Conservation (phyloP, 1,140 invertebrate genomes). For the Vanessa atalanta region DNA sequence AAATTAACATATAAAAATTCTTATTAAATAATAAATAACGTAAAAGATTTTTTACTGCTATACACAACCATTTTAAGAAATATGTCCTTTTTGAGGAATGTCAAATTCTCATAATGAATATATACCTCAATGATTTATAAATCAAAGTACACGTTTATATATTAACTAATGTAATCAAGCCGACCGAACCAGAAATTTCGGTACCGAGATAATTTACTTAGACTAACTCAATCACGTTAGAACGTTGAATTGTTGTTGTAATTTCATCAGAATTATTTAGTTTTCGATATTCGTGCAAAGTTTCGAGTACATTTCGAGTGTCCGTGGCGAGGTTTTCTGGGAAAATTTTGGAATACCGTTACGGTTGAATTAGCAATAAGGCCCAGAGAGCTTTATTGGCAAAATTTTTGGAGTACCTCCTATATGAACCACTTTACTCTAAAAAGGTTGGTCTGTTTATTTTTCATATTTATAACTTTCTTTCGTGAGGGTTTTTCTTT, state of each 20-base stretch:
- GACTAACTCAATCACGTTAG: conserved; percentile 24
- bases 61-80: too few species aligned
- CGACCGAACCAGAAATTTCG: conserved; percentile 15
- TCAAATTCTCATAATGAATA: too few species aligned
- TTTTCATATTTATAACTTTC: not conserved
- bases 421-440: not conserved
- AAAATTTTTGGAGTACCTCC: not conserved
- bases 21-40: too few species aligned
- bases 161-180: not conserved
- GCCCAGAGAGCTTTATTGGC: conserved; percentile 7
- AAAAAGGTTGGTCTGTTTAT: not conserved
- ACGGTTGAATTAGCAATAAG: conserved; percentile 16
- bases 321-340: not conserved
- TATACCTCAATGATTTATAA: too few species aligned
- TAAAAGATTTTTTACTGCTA: too few species aligned
- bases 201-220: conserved; percentile 26
- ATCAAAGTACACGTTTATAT: not conserved
- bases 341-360: conserved; percentile 8
- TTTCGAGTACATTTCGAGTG: conserved; percentile 22
- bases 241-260: conserved; percentile 24
- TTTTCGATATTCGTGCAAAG: conserved; percentile 32
- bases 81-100: too few species aligned
- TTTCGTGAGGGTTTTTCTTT: not conserved
- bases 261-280: conserved; percentile 34
- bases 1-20: too few species aligned